A percentile compares a stretch with the other conserved stretches of the same genome.
Evolutionary conservation across 2,888 invertebrate genomes (phyloP).

Genomic region (Clitarchus hookeri): DNA sequence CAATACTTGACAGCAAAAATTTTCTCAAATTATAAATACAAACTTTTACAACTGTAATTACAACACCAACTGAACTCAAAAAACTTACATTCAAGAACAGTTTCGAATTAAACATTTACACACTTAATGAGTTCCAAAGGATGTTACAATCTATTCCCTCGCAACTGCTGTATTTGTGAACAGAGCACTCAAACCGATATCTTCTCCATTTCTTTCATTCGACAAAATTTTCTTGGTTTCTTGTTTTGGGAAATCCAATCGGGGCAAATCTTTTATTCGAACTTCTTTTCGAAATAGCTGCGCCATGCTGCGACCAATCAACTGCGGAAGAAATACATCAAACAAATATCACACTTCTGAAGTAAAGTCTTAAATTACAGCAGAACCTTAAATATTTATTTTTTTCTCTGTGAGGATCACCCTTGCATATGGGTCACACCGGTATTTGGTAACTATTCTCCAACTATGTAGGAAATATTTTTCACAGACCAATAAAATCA

Average conservation of each 20-base stretch:
- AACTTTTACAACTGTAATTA: not conserved
- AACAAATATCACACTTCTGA: not conserved
- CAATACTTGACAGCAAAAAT: not conserved
- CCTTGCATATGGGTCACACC: too few relatives aligned
- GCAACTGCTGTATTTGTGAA: conserved; percentile 8
- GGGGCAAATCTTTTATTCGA: conserved; percentile 82
- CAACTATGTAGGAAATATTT: too few relatives aligned
- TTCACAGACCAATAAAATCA: too few relatives aligned
- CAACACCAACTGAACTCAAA: not conserved
- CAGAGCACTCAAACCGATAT: conserved; percentile 30
- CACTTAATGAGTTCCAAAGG: not conserved
- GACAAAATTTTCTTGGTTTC: not conserved
- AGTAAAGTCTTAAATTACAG: too few relatives aligned
- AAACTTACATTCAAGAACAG: not conserved
- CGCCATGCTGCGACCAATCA: conserved; percentile 83
- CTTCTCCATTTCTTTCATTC: conserved; percentile 2
- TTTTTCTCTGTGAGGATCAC: too few relatives aligned
- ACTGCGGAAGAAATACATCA: conserved; percentile 56
- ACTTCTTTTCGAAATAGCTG: conserved; percentile 88
- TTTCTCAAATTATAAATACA: not conserved
- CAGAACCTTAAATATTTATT: too few relatives aligned
- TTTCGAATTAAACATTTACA: not conserved
- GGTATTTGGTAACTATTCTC: too few relatives aligned
- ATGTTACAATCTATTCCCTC: not conserved
- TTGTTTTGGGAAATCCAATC: conserved; percentile 59